Base-by-base conservation (phyloP, 2,888 invertebrate genomes). In the Folsomia manolachei region DNA sequence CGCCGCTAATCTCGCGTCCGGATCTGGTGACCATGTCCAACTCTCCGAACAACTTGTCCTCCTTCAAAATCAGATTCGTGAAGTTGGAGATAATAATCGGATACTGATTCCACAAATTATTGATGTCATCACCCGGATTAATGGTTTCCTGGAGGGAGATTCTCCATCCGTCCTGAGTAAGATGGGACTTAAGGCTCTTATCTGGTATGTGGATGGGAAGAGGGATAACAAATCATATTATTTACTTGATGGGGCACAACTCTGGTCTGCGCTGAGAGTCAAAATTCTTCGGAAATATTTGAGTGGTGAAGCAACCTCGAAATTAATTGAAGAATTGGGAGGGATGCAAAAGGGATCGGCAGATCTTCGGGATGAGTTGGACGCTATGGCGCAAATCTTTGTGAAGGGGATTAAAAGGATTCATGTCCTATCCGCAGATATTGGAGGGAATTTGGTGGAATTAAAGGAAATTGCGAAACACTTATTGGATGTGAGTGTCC, bases 201-300 rank as follows among this genome's bases (percentile, higher is more conserved):
- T 73, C 23, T 63, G 68, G 66, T 71, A 39, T 27, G 21, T 73
- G 19, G 60, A 73, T 19, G 71, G 73, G 24, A 71, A 51, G 19
- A 52, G 71, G 27, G 73, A 73, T 39, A 71, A 73, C 71, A 73
- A 73, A 60, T 71, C 71, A 11, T 73, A 71, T 61, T 73, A 73
- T 51, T 61, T 73, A 56, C 71, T 62, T 1, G 61, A 73, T 26
- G 73, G 73, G 14, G 73, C 68, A 18, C 60, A 25, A 63, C 68
- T 71, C 1, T 73, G 73, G 73, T 14, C 1, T 19, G 26, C 53
- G 23, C 27, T 71, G 62, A 60, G 73, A n/a, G 21, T 56, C 27
- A 52, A 70, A 1, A 67, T 56, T 7, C 21, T 56, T 14, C n/a
- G n/a, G n/a, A n/a, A n/a, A n/a, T n/a, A n/a, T n/a, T n/a, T n/a